Evolutionary conservation across 2,797 vertebrate genomes (phyloP).

Genomic region (Poeciliopsis turneri): DNA sequence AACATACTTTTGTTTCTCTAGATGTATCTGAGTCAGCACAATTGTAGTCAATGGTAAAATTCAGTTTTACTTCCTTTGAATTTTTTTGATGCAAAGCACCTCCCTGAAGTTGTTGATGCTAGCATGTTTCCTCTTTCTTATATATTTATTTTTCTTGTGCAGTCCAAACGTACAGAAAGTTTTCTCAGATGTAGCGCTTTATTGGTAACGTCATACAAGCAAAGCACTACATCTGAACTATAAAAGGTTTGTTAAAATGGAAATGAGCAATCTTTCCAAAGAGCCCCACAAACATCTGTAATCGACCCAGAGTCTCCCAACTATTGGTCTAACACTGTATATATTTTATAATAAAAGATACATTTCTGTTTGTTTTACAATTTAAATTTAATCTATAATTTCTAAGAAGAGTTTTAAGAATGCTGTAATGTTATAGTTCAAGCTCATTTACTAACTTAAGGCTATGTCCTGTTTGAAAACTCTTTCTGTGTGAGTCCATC

Average conservation of each 20-base stretch:
- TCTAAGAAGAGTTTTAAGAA: not conserved
- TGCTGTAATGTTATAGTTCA: not conserved
- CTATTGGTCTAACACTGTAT: not conserved
- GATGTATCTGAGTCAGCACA: not conserved
- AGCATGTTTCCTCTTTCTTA: not conserved
- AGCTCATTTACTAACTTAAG: not conserved
- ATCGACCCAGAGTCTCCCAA: not conserved
- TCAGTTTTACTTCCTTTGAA: not conserved
- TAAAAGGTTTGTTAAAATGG: not conserved
- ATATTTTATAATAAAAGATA: not conserved
- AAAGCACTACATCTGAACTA: no score
- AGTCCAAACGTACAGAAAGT: not conserved
- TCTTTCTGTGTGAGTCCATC: not conserved
- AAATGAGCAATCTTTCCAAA: not conserved
- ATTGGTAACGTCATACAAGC: not conserved
- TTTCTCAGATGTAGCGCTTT: not conserved
- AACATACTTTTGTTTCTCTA: not conserved
- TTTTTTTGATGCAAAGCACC: not conserved
- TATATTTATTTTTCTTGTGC: not conserved
- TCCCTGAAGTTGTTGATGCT: not conserved
- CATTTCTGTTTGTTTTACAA: not conserved
- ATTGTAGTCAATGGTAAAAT: not conserved
- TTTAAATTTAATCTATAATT: not conserved
- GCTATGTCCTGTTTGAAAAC: not conserved
- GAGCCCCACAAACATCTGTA: not conserved